phyloP scores from a whole-genome alignment of 2,113 vertebrate genomes.

The Indri indri region DNA sequence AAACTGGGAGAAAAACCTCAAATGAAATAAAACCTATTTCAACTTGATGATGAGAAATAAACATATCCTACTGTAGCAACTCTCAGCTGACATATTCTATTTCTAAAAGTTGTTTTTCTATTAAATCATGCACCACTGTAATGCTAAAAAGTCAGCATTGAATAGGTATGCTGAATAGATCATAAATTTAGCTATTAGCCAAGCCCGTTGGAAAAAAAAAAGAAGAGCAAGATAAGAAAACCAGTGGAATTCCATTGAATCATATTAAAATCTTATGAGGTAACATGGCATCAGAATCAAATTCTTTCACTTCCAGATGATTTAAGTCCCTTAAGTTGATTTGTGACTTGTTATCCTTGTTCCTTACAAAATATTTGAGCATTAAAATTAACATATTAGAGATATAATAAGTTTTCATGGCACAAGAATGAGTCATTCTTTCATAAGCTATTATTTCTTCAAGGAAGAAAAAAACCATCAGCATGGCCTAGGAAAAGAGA shows the following conservation, averaged over 20 bases:
- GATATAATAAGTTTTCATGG: neutral
- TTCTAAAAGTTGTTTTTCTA: neutral
- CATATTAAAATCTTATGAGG: neutral
- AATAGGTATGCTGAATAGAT: neutral
- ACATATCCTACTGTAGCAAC: neutral
- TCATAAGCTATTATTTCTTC: neutral
- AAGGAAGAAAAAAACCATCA: neutral
- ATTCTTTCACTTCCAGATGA: neutral
- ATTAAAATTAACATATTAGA: slow-evolving; percentile 9
- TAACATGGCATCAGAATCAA: neutral
- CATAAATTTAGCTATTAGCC: neutral
- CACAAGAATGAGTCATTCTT: neutral
- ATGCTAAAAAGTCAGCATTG: neutral
- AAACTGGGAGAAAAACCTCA: neutral
- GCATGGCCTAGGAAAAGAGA: neutral
- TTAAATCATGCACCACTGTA: neutral
- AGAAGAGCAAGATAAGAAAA: neutral
- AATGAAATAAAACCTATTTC: neutral
- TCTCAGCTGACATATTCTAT: neutral
- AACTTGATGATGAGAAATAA: too few species aligned
- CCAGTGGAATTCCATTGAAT: neutral
- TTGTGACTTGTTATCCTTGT: neutral
- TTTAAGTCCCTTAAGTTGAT: neutral
- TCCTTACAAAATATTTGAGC: neutral
- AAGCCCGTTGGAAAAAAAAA: neutral